Conservation (phyloP, 2,888 invertebrate genomes). For the Tetranychus piercei region DNA sequence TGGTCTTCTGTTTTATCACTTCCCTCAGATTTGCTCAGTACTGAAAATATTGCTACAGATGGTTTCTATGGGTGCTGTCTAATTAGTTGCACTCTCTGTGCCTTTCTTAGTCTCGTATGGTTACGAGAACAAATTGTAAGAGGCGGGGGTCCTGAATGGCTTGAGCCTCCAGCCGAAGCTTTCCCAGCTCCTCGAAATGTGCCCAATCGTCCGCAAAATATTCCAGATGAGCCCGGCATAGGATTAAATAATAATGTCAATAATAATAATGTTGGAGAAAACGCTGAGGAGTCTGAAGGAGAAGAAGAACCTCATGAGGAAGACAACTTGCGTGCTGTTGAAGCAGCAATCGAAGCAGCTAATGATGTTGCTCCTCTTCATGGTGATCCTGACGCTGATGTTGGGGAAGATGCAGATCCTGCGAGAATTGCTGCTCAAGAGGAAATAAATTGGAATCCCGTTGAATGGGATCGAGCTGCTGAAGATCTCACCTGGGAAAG, state of each 20-base stretch:
- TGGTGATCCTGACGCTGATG: constrained; percentile 16
- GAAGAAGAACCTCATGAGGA: constrained; percentile 20
- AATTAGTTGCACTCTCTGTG: constrained; percentile 81
- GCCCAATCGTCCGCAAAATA: constrained; percentile 18
- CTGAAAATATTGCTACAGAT: constrained; percentile 77
- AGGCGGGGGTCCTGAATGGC: constrained; percentile 92
- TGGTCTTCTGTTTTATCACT: constrained; percentile 57
- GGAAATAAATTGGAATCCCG: constrained; percentile 74
- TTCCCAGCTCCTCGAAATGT: neutral
- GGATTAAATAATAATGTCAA: constrained; percentile 22
- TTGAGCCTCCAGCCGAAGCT: constrained; percentile 46
- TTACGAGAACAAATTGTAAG: constrained; percentile 89
- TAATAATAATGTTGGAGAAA: constrained; percentile 26
- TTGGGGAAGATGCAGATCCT: constrained; percentile 14
- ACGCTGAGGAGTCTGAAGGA: constrained; percentile 26
- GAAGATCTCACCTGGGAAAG: constrained; percentile 95
- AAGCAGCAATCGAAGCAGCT: constrained; percentile 16
- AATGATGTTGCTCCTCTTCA: constrained; percentile 12
- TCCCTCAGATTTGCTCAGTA: constrained; percentile 76
- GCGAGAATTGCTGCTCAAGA: constrained; percentile 25
- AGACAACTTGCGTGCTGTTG: constrained; percentile 15
- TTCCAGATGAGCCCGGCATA: constrained; percentile 18
- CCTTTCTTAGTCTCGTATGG: constrained; percentile 94
- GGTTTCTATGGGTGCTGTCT: constrained; percentile 91
- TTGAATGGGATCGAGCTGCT: constrained; percentile 93